A percentile compares a stretch with the other conserved stretches of the same genome.
phyloP scores from a whole-genome alignment of 2,113 vertebrate species.

The Panthera uncia region DNA sequence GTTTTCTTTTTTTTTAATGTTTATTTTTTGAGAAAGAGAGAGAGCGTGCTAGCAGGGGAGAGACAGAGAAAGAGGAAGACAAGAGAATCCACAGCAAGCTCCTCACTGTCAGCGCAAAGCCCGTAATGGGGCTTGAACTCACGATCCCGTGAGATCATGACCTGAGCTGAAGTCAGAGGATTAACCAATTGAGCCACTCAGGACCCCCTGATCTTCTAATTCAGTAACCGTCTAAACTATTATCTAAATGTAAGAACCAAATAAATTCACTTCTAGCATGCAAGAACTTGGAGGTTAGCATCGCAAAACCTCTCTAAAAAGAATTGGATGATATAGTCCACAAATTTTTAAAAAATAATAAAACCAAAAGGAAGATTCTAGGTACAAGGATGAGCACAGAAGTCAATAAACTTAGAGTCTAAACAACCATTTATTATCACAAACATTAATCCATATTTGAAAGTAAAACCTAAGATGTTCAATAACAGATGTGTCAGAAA shows the following conservation, averaged over 20 bases:
- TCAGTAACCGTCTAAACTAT: neutral
- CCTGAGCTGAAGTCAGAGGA: too few species aligned
- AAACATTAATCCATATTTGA: neutral
- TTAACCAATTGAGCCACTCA: too few species aligned
- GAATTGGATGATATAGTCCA: neutral
- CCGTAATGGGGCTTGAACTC: too few species aligned
- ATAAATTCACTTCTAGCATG: neutral
- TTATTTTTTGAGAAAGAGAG: too few species aligned
- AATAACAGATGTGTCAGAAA: neutral
- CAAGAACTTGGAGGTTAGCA: neutral
- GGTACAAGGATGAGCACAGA: neutral
- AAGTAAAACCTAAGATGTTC: neutral
- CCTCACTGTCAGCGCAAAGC: too few species aligned
- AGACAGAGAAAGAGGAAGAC: too few species aligned
- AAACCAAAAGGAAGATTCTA: neutral
- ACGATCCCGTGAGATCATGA: too few species aligned
- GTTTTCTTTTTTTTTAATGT: neutral
- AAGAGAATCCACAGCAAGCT: too few species aligned
- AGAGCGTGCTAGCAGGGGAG: too few species aligned
- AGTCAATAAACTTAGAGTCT: neutral
- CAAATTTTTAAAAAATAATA: neutral
- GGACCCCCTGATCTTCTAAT: neutral
- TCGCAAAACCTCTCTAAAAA: neutral
- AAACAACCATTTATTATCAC: neutral
- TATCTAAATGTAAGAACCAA: neutral